Percentiles rank a stretch among this genome's conserved stretches.
These are phyloP conservation scores for Chrysochloris asiatica DNA, from an alignment of 2,113 vertebrate species.

Conservation along the genomic window DNA sequence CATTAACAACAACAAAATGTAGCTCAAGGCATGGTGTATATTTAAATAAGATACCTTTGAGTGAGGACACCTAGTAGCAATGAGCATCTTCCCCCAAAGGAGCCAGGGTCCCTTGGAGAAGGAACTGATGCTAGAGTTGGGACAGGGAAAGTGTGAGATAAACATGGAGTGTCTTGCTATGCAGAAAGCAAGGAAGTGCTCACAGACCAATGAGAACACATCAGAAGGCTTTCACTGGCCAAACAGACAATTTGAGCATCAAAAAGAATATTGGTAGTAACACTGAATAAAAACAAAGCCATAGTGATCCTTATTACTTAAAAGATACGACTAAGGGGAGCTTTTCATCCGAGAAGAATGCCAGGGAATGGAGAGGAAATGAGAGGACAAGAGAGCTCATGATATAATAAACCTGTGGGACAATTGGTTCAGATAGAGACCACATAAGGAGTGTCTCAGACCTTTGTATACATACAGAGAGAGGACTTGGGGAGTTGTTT, in stretches of 20 bases:
- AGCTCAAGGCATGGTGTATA: neutral
- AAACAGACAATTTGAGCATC: neutral
- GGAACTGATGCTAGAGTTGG: neutral
- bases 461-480: accelerated
- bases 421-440: neutral
- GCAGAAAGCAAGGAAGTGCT: neutral
- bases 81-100: neutral
- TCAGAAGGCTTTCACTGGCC: neutral
- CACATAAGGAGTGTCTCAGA: neutral
- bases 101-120: neutral
- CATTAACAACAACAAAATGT: too few relatives aligned
- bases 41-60: neutral
- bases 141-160: too few relatives aligned
- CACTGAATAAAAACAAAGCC: neutral
- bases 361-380: accelerated
- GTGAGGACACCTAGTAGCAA: neutral
- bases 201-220: neutral
- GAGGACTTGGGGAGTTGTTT: too few relatives aligned
- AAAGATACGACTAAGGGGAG: neutral
- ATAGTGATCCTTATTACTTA: neutral
- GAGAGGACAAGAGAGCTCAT: neutral
- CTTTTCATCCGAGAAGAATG: neutral
- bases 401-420: neutral
- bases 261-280: neutral
- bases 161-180: neutral